Evolutionary conservation across 2,888 invertebrate genomes (phyloP), one percentile per base, ranked within the genome.

Genomic region (Drosophila imparisetae): DNA sequence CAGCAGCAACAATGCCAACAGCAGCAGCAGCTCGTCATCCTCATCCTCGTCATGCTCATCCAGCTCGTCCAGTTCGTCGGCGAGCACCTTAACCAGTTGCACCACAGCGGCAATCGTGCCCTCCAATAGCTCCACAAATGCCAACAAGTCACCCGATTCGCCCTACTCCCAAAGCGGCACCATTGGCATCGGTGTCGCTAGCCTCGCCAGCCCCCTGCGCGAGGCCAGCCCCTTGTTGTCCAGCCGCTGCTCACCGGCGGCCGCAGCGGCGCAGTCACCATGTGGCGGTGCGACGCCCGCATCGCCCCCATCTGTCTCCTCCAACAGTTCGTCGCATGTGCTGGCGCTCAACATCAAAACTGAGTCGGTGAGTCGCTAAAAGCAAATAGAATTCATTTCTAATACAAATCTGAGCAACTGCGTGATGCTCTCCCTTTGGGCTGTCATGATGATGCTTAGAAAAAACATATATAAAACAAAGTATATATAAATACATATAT

Each of bases 101-200:
- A 91, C 91, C 53, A 91, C 91, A 66, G 91, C 91, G 27, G 91
- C 91, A 72, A 80, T 91, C 5, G 91, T 90, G 70, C 89, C 89
- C 66, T 89, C 91, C 53, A 91, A 91, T 45, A 83, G 85, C 77
- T 91, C 91, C 69, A 89, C 86, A 66, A 91, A 88, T 83, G 91
- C 91, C 82, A 91, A 90, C 67, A 91, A 91, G 61, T 90, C 90
- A 54, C 89, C 90, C 45, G 78, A 75, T n/a, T 87, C 86, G 7
- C 89, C 86, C 45, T 87, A 80, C 63, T 88, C 86, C 49, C 86
- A 78, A 30, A 81, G 78, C 58, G 81, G 87, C n/a, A 84, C 80
- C 61, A 81, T 75, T 64, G 85, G 76, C 59, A 67, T 74, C 8
- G 78, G 73, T 42, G 72, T 69, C 21, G 63, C 75, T 27, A 55